Base-by-base conservation (phyloP, 92 coral and sea anemone species). In the Porites evermanni region DNA sequence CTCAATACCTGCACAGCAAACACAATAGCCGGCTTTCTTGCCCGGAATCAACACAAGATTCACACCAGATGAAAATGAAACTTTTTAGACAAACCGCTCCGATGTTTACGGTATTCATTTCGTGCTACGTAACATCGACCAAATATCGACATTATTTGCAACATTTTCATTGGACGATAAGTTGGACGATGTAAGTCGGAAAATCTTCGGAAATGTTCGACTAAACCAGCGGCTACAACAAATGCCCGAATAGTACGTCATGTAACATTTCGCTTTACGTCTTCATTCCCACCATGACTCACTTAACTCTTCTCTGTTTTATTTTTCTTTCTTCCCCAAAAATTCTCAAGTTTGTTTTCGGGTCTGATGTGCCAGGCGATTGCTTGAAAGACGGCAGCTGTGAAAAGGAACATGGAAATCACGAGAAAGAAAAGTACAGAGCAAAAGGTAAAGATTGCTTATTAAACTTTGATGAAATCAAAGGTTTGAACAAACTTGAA, bases 341-440 rank as follows among this genome's bases (percentile, higher is more conserved):
- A 58, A 29, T 16, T 29, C 47, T 12, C 19, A 13, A 20, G 52
- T 44, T 38, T 70, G 13, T 71, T 26, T 12, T 24, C 59, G 86
- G 86, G 59, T 63, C 88, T 14, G 67, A 69, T 14, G 47, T 12
- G 12, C 70, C 69, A 74, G 83, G 73, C 4, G 75, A 85, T 73
- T 79, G 86, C 70, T 23, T 47, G 8, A 85, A 66, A 85, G 88
- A 77, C 52, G 92, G 78, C 2, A 67, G 81, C 8, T 90, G 93
- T 24, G 84, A 68, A 2, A 77, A 53, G 16, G 84, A 81, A 1
- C 68, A 79, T 7, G 64, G 20, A 38, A 78, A 91, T 14, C 92
- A 88, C 8, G 88, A 77, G 53, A 93, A 85, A 86, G 87, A 74
- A 23, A 93, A 93, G 81, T 93, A 93, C 91, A 75, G 13, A 11